Base-by-base conservation (phyloP, 2,113 vertebrate species). In the Theristicus caerulescens region DNA sequence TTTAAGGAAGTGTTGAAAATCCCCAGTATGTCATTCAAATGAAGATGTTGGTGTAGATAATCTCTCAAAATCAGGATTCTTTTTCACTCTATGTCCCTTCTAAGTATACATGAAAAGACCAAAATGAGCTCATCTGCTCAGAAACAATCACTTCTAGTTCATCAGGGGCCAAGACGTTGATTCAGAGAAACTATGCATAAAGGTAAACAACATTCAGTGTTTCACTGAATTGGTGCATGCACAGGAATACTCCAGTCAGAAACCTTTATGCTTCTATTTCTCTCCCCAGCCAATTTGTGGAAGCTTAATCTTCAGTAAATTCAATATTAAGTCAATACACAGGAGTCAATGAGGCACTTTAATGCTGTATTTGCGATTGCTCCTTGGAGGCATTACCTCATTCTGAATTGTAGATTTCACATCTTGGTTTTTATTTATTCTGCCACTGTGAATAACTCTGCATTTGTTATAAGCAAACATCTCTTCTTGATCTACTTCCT, bases 321-420 rank as follows among this genome's bases (percentile, higher is more conserved):
- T 96, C 91, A 95, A 89, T 96, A 96, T 93, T 87, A 84, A 57
- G 77, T 86, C 86, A 94, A 96, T 87, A 89, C 77, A 85, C 52
- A 84, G 34, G 40, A 96, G 91, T 79, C 87, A 94, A 61, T 64
- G 77, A 85, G 44, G 72, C 26, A 13, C 69, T 92, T 91, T 34
- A 91, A 64, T 82, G 16, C 34, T 61, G 49, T 88, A 66, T 89
- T 93, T 95, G 55, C 1, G 0, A 92, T 67, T 58, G 20, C 10
- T 74, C 55, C 55, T 88, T 67, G 40, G 72, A 94, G 86, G 19
- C 11, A 65, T 79, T 92, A 82, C 19, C 12, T 84, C 47, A 44
- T 82, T 78, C 55, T 93, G 64, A 93, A 94, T 42, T 71, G 88
- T 74, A 90, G 80, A 94, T 86, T 96, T 93, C 24, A 78, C 58